phyloP scores from a whole-genome alignment of 2,113 vertebrate species.

The Serinus canaria region DNA sequence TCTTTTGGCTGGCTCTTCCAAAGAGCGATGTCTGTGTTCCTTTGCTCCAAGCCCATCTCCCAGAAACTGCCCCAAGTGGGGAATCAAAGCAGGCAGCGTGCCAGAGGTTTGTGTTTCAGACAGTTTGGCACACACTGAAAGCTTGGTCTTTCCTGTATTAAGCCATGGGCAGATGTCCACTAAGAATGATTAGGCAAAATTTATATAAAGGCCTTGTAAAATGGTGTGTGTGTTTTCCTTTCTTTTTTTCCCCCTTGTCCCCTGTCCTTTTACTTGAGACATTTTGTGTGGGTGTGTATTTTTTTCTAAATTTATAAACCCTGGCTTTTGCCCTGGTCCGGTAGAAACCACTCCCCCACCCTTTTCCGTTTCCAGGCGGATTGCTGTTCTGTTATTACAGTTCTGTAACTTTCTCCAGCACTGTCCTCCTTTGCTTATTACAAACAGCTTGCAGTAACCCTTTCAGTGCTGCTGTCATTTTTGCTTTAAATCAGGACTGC shows the following conservation, averaged over 20 bases:
- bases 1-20: neutral
- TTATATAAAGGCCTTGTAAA: neutral
- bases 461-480: constrained; percentile 1
- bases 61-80: neutral
- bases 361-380: constrained; percentile 66
- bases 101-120: constrained; percentile 12
- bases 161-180: neutral
- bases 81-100: neutral
- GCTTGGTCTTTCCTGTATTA: neutral
- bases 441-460: constrained; percentile 17
- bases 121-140: neutral
- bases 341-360: constrained; percentile 33
- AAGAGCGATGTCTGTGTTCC: accelerated
- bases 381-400: constrained; percentile 54
- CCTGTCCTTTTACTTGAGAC: neutral
- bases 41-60: neutral
- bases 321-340: neutral
- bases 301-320: constrained; percentile 22
- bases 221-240: neutral
- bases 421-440: constrained; percentile 16
- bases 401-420: constrained; percentile 33
- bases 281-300: constrained; percentile 18
- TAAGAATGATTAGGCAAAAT: constrained; percentile 41
- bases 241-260: accelerated
- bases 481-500: neutral